Evolutionary conservation across 2,797 vertebrate species (phyloP).

Genomic region (Hybognathus amarus): DNA sequence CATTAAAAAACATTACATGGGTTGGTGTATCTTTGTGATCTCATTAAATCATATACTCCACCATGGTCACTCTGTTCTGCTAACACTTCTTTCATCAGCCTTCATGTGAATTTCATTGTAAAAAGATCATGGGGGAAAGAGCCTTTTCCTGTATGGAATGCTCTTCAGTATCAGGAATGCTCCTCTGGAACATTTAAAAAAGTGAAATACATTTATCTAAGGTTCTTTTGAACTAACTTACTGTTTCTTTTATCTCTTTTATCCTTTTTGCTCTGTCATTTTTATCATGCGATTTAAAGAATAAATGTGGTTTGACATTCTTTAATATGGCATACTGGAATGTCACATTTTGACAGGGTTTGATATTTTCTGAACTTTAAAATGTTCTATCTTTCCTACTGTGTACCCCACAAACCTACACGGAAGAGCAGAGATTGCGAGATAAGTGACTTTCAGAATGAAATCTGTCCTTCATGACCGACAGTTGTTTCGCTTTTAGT

Average conservation of each 20-base stretch:
- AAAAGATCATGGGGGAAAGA: neutral
- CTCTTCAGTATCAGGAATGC: neutral
- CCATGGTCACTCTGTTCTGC: neutral
- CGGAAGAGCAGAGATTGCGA: neutral
- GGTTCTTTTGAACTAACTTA: neutral
- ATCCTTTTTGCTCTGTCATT: neutral
- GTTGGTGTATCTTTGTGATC: neutral
- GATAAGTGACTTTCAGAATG: slow-evolving; percentile 41
- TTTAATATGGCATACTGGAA: neutral
- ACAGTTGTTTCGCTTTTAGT: neutral
- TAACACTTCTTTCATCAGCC: neutral
- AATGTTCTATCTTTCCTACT: neutral
- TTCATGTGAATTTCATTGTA: neutral
- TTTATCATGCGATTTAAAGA: neutral
- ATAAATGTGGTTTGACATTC: neutral
- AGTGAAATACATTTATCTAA: neutral
- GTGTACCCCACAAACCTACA: neutral
- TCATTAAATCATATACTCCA: neutral
- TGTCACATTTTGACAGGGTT: neutral
- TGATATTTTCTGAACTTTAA: neutral
- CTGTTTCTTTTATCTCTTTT: neutral
- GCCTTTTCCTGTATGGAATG: neutral
- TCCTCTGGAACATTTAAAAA: neutral
- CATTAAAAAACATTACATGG: neutral
- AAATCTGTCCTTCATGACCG: neutral